These are phyloP conservation scores for Sigmodon hispidus DNA, from an alignment of 2,113 vertebrate genomes.

Conservation along the genomic window DNA sequence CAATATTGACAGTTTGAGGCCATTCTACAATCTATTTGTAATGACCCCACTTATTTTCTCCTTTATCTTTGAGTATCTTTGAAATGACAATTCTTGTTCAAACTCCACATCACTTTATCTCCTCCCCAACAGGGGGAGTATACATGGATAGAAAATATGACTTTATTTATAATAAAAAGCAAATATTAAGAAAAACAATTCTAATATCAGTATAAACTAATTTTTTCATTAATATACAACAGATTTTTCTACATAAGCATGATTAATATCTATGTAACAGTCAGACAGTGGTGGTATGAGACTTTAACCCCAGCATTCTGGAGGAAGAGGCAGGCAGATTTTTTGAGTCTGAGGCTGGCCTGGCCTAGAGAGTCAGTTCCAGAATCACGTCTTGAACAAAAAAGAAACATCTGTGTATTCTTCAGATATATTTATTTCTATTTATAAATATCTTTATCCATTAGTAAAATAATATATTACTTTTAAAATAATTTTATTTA, in stretches of 20 bases:
- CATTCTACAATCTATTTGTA: neutral
- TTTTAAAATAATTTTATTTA: neutral
- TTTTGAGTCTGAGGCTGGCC: neutral
- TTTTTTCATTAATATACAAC: neutral
- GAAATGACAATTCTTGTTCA: neutral
- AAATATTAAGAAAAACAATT: no score
- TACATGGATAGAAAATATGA: no score
- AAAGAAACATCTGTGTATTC: neutral
- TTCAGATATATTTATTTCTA: neutral
- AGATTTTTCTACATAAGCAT: neutral
- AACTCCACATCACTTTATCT: no score
- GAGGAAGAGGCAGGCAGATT: neutral
- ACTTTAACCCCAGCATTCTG: neutral
- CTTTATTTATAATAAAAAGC: no score
- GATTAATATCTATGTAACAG: neutral
- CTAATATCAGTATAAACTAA: neutral
- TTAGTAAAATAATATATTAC: neutral
- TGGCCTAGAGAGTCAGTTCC: neutral
- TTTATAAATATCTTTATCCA: neutral
- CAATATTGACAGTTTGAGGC: no score
- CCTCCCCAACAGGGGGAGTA: no score
- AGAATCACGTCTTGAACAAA: neutral
- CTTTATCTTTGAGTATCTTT: neutral
- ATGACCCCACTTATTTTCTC: neutral
- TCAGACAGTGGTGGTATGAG: neutral